Evolutionary conservation across 1,140 invertebrate species (phyloP), one percentile per base, ranked within the genome.

Genomic region (Stegodyphus mimosarum): DNA sequence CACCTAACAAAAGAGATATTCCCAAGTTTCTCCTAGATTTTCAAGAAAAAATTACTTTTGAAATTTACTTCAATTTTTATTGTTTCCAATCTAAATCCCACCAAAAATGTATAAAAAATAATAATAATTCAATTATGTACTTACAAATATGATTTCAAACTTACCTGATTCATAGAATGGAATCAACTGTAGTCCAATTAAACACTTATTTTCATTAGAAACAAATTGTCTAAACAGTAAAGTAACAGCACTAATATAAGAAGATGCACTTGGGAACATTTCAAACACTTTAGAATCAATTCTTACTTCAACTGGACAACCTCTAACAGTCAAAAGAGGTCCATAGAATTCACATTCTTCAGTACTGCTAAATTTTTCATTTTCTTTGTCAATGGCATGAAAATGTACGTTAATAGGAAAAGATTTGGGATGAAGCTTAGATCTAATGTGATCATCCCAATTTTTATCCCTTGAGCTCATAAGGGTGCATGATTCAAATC

Each of bases 341-440:
- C 86, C 86, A 50, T 50, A 48, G 6, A 87, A 49, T 79, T 87
- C 86, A 77, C 72, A 69, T 48, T 67, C 70, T 51, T 86, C 63
- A 13, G 55, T 63, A 17, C 55, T 66, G 9, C 15, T 15, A 33
- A 74, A 74, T 13, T 53, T 67, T 72, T 86, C 55, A 70, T 87
- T 87, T 53, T 49, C 80, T 63, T 79, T 78, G n/a, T 78, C 69
- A 48, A 89, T 86, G 51, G 80, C 70, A 50, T 86, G 84, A 60
- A 89, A 84, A 52, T 87, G 53, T n/a, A 89, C 83, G 33, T 83
- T 83, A 53, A 88, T 79, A 13, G 88, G 88, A 66, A 88, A 88
- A 9, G 88, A 89, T 18, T 87, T 81, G 17, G 78, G 80, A 76
- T 88, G 81, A 6, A 87, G 55, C 55, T 75, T 79, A 17, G 60